Evolutionary conservation across 2,888 invertebrate genomes (phyloP), one percentile per base, ranked within the genome.

Genomic region (Cylindroiulus punctatus): DNA sequence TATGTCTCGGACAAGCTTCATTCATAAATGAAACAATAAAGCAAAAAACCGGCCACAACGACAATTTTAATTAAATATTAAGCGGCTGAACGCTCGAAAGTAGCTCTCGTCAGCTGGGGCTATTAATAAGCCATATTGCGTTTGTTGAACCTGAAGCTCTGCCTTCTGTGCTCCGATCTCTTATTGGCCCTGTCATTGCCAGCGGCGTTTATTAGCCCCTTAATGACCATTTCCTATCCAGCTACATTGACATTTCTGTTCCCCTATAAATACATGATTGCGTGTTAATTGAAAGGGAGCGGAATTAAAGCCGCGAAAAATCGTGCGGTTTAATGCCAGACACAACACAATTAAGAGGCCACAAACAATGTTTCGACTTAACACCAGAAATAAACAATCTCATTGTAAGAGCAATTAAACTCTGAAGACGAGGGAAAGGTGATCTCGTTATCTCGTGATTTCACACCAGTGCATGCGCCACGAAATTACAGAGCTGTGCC

Each of bases 41-140:
- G 76, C 76, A 76, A 52, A 52, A 76, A 76, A 76, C 12, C 26
- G 1, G 76, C 76, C 76, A 14, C 76, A 65, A 76, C 76, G 76
- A 76, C 76, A 76, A 76, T 76, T 76, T 76, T 76, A 76, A 76
- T 76, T 76, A 76, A 76, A 76, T 76, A 76, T 76, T 76, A 76
- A 65, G 57, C 57, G 57, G 22, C 57, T 22, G n/a, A 57, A 57
- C 57, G n/a, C 65, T 22, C 65, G 26, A 12, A 76, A 30, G 26
- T 26, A 65, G 65, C 65, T 65, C 65, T 26, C 65, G 12, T 76
- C 76, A 76, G 76, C 76, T 76, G 26, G 30, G 76, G 26, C 76
- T 76, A 76, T 76, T 76, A 76, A 76, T 76, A 76, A 76, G 76
- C 30, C 76, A 76, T 76, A 14, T 76, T 30, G 76, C 76, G 76